A percentile compares a stretch with the other conserved stretches of the same genome.
phyloP scores from a whole-genome alignment of 2,797 vertebrate genomes.

The Hybognathus amarus region DNA sequence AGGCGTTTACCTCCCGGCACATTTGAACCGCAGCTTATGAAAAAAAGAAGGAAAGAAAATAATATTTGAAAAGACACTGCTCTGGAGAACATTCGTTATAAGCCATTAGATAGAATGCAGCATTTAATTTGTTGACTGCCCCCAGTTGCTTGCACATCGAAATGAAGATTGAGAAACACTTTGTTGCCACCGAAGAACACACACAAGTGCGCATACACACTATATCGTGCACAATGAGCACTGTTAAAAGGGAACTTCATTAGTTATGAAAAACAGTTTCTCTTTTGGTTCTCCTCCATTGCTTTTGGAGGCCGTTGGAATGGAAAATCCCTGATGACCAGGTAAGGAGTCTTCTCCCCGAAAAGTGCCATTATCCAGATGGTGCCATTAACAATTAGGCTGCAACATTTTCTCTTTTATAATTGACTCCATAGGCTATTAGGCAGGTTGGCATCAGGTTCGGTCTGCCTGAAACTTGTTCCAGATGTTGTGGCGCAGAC shows the following conservation, averaged over 20 bases:
- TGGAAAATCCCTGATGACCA: slow-evolving; percentile 80
- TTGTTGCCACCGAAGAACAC: slow-evolving; percentile 43
- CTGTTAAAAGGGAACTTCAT: slow-evolving; percentile 66
- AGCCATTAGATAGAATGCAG: slow-evolving; percentile 65
- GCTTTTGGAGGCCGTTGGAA: slow-evolving; percentile 74
- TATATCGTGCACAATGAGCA: slow-evolving; percentile 36
- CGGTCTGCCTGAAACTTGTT: slow-evolving; percentile 77
- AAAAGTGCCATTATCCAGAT: slow-evolving; percentile 86
- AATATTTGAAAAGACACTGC: slow-evolving; percentile 59
- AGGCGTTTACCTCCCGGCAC: slow-evolving; percentile 41
- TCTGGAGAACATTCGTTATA: slow-evolving; percentile 66
- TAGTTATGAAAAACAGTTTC: slow-evolving; percentile 78
- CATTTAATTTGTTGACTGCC: slow-evolving; percentile 67
- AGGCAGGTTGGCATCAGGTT: slow-evolving; percentile 84
- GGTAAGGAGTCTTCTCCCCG: slow-evolving; percentile 80
- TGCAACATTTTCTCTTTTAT: slow-evolving; percentile 83
- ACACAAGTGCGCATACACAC: slow-evolving; percentile 21
- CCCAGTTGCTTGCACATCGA: slow-evolving; percentile 61
- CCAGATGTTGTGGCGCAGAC: slow-evolving; percentile 80
- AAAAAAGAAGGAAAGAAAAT: slow-evolving; percentile 49
- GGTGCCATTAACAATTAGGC: slow-evolving; percentile 84
- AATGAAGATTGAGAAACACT: slow-evolving; percentile 62
- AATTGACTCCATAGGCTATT: slow-evolving; percentile 89
- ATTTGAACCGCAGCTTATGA: slow-evolving; percentile 46
- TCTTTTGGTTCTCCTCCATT: slow-evolving; percentile 74